phyloP scores from a whole-genome alignment of 2,113 vertebrate genomes.

The Cynopterus brachyotis region DNA sequence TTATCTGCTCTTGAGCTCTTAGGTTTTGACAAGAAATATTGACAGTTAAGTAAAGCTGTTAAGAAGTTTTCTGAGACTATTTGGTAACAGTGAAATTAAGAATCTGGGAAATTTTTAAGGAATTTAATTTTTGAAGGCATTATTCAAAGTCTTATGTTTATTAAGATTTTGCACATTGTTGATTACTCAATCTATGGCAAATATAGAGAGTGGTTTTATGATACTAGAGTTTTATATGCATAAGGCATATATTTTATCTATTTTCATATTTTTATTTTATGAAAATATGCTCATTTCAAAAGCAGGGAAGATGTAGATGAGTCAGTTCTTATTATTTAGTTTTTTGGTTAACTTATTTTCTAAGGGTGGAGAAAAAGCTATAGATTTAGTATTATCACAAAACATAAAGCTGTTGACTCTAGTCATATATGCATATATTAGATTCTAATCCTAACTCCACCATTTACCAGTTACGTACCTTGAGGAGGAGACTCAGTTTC shows the following conservation, averaged over 20 bases:
- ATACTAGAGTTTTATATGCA: background rate
- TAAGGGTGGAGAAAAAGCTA: background rate
- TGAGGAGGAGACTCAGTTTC: background rate
- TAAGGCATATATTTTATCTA: background rate
- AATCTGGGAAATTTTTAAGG: background rate
- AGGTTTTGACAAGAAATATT: background rate
- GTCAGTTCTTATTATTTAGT: background rate
- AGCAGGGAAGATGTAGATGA: background rate
- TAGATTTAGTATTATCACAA: background rate
- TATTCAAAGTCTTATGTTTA: background rate
- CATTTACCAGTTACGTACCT: background rate
- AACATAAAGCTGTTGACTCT: slow-evolving; percentile 12
- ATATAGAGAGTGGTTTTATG: background rate
- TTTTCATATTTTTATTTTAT: background rate
- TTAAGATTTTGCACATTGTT: background rate
- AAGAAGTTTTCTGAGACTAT: background rate
- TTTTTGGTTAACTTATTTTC: background rate
- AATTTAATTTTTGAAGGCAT: slow-evolving; percentile 21
- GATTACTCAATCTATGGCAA: background rate
- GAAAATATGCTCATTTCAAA: background rate
- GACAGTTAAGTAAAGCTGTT: slow-evolving; percentile 9
- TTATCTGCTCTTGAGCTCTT: background rate
- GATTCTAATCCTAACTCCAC: background rate
- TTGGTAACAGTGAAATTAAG: slow-evolving; percentile 18
- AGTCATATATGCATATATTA: background rate